A percentile compares a stretch with the other conserved stretches of the same genome.
These are phyloP conservation scores for Formica exsecta DNA, from an alignment of 1,140 invertebrate genomes.

Conservation along the genomic window DNA sequence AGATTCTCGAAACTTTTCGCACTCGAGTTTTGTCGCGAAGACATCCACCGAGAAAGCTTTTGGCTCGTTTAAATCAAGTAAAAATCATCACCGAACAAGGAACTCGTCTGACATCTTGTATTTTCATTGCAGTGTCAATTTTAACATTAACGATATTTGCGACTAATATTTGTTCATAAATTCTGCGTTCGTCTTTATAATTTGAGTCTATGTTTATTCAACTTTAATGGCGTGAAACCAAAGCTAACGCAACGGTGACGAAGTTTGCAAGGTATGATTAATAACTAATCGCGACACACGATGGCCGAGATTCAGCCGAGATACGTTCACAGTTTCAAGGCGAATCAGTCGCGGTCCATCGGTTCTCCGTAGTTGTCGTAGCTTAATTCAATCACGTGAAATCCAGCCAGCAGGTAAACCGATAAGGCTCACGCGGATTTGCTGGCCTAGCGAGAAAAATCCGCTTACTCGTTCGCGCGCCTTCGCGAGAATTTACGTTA, in stretches of 20 bases:
- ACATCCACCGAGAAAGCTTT: slow-evolving; percentile 27
- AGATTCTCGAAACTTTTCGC: slow-evolving; percentile 75
- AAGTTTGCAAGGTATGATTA: slow-evolving; percentile 14
- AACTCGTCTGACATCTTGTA: neutral
- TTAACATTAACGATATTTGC: neutral
- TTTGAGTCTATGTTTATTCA: neutral
- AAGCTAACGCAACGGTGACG: slow-evolving; percentile 11
- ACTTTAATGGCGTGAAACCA: neutral
- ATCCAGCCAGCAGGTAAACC: slow-evolving; percentile 70
- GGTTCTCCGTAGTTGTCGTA: slow-evolving; percentile 55
- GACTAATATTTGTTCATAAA: neutral
- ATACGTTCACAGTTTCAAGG: slow-evolving; percentile 29
- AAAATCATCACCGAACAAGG: slow-evolving; percentile 10
- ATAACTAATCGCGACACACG: slow-evolving; percentile 6
- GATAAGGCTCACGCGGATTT: slow-evolving; percentile 71
- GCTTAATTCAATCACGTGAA: slow-evolving; percentile 66
- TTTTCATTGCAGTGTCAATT: neutral
- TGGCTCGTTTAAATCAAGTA: neutral
- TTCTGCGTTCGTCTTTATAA: neutral
- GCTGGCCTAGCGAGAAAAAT: slow-evolving; percentile 68
- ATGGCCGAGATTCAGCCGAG: slow-evolving; percentile 8
- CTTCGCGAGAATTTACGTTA: slow-evolving; percentile 64
- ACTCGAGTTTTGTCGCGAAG: slow-evolving; percentile 37
- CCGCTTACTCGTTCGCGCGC: slow-evolving; percentile 67
- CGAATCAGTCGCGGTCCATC: slow-evolving; percentile 58